Percentiles rank a stretch among this genome's conserved stretches.
phyloP scores from a whole-genome alignment of 2,113 vertebrate genomes.

The Pygoscelis antarcticus region DNA sequence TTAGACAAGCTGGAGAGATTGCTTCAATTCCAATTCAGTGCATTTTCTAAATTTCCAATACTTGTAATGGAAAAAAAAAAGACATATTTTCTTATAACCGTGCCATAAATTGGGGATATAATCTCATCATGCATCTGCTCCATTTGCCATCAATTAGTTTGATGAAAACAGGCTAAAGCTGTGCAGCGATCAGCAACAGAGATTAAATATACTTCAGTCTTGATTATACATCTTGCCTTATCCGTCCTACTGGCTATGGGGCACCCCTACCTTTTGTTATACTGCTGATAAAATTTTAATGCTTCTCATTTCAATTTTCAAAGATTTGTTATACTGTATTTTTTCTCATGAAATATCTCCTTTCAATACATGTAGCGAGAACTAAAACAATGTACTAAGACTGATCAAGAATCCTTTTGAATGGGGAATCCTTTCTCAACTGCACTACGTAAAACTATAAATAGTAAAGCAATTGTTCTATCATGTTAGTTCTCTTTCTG shows the following conservation, averaged over 20 bases:
- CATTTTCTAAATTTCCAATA: constrained; percentile 56
- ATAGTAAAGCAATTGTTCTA: background rate
- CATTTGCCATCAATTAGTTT: constrained; percentile 71
- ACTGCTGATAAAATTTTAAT: background rate
- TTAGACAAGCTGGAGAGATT: constrained; percentile 25
- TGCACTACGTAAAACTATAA: background rate
- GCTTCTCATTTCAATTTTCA: background rate
- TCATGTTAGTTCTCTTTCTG: background rate
- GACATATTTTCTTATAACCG: constrained; percentile 24
- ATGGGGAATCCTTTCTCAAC: background rate
- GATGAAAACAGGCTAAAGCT: constrained; percentile 64
- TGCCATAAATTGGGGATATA: constrained; percentile 35
- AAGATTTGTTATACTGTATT: background rate
- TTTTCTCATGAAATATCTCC: background rate
- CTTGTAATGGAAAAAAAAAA: background rate
- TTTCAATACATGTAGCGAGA: background rate
- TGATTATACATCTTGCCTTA: constrained; percentile 62
- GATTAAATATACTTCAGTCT: constrained; percentile 64
- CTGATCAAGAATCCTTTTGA: background rate
- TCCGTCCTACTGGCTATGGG: background rate
- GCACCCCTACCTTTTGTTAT: background rate
- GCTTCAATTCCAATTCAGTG: background rate
- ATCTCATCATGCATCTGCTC: constrained; percentile 61
- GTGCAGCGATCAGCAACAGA: constrained; percentile 44
- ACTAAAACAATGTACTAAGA: background rate